Evolutionary conservation across 53 echinoderm and acorn worm genomes (phyloP).

Genomic region (Temnopleurus reevesii): DNA sequence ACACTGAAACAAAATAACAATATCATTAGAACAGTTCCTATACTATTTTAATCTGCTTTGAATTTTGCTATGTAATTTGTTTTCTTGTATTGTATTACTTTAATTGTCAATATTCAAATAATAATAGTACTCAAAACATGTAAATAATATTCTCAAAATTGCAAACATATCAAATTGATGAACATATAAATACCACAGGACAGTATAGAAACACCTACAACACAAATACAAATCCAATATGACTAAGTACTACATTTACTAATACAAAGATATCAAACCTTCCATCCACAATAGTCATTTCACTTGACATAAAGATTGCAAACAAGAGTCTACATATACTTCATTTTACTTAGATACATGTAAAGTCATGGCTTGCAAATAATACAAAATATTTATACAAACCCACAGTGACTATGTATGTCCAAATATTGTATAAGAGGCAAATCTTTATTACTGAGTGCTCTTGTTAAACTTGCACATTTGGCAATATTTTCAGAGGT

Average conservation of each 20-base stretch:
- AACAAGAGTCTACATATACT: neutral
- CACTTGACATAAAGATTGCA: neutral
- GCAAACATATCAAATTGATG: no score
- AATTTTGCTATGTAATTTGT: no score
- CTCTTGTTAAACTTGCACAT: neutral
- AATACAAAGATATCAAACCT: neutral
- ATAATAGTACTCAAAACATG: no score
- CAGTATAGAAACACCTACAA: neutral
- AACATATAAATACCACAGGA: neutral
- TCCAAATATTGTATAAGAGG: neutral
- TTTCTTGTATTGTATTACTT: no score
- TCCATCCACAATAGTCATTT: neutral
- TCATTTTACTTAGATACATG: neutral
- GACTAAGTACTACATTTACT: neutral
- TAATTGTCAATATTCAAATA: no score
- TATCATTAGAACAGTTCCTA: no score
- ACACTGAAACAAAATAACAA: no score
- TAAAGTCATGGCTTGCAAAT: constrained; percentile 6
- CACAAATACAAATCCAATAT: neutral
- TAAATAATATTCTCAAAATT: no score
- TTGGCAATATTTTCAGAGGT: no score
- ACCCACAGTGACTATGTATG: neutral
- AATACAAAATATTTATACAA: neutral
- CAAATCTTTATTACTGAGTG: neutral
- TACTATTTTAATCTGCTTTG: no score